Percentiles rank a stretch among this genome's conserved stretches.
phyloP scores from a whole-genome alignment of 2,113 vertebrate genomes.

The Chloropsis hardwickii region DNA sequence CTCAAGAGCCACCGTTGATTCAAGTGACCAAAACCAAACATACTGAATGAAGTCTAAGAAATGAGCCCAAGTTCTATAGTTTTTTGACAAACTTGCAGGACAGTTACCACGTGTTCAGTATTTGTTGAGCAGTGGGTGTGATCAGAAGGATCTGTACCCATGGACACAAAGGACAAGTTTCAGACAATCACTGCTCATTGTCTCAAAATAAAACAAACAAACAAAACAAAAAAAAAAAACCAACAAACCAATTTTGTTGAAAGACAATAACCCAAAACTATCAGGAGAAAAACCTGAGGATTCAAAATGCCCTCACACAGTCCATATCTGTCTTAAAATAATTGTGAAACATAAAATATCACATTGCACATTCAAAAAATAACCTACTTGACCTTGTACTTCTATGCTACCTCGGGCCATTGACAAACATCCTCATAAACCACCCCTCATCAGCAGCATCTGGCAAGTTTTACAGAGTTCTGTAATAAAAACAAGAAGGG shows the following conservation, averaged over 20 bases:
- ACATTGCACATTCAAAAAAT: background rate
- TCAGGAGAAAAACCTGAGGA: background rate
- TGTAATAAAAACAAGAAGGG: background rate
- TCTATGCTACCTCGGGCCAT: background rate
- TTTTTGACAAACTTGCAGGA: background rate
- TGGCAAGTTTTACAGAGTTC: background rate
- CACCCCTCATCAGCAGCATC: background rate
- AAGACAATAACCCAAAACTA: background rate
- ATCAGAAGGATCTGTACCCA: background rate
- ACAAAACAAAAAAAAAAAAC: background rate
- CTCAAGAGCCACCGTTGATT: background rate
- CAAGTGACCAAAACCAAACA: background rate
- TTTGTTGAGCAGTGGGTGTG: background rate
- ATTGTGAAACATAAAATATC: background rate
- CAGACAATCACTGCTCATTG: background rate
- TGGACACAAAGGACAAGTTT: background rate
- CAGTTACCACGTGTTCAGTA: background rate
- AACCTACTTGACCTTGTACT: background rate
- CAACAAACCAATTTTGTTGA: background rate
- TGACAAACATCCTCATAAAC: background rate
- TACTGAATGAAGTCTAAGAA: background rate
- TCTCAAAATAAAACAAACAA: background rate
- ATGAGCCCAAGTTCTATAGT: background rate
- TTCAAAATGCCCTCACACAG: background rate
- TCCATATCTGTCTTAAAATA: background rate